Evolutionary conservation across 1,140 invertebrate genomes (phyloP).

Genomic region (Agrilus planipennis): DNA sequence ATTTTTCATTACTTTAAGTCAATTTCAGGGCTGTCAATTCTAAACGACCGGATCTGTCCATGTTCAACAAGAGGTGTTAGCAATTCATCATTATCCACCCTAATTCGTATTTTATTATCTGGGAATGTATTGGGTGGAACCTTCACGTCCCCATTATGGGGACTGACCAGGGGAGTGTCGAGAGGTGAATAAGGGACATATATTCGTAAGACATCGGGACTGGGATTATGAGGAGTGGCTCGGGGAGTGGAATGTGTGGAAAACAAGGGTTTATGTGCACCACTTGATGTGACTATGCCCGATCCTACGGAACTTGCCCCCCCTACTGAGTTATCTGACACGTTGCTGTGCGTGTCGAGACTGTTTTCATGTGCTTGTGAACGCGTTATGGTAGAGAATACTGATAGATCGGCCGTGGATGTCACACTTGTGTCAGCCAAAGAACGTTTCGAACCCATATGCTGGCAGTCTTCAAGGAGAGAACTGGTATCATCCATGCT

Average conservation of each 20-base stretch:
- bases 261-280: constrained; percentile 34
- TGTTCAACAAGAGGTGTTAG: constrained; percentile 58
- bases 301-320: constrained; percentile 48
- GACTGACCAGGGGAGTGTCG: constrained; percentile 36
- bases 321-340: constrained; percentile 49
- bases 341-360: constrained; percentile 60
- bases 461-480: constrained; percentile 39
- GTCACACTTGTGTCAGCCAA: constrained; percentile 72
- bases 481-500: constrained; percentile 56
- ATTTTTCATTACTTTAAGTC: constrained; percentile 6
- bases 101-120: constrained; percentile 52
- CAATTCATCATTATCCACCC: constrained; percentile 54
- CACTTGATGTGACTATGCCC: constrained; percentile 27
- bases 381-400: constrained; percentile 60
- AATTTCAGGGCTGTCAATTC: constrained; percentile 40
- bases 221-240: constrained; percentile 44
- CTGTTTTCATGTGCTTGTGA: constrained; percentile 62
- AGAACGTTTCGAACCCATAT: constrained; percentile 57
- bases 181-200: constrained; percentile 56
- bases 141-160: constrained; percentile 43
- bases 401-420: constrained; percentile 67
- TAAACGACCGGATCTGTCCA: constrained; percentile 43
- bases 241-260: constrained; percentile 48
- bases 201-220: constrained; percentile 59
- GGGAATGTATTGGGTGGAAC: constrained; percentile 32